Percentiles rank a stretch among this genome's conserved stretches.
phyloP scores from a whole-genome alignment of 2,797 vertebrate species.

The Morelia viridis region DNA sequence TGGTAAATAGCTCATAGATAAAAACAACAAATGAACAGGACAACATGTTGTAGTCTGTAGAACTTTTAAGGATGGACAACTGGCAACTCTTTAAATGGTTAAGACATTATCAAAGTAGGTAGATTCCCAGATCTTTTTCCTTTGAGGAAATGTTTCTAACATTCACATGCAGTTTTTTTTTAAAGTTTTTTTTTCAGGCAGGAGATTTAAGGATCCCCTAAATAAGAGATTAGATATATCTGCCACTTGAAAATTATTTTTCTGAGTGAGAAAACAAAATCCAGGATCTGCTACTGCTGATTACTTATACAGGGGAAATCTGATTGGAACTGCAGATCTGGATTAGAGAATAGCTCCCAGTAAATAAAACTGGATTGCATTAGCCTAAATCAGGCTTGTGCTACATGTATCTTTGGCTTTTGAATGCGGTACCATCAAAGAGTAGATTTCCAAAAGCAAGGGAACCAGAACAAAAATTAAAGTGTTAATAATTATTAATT shows the following conservation, averaged over 20 bases:
- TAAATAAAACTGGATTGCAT: too few relatives aligned
- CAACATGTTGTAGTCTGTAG: too few relatives aligned
- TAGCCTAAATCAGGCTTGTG: too few relatives aligned
- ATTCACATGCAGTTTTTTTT: rapidly evolving
- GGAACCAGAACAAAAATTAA: too few relatives aligned
- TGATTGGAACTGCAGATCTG: not conserved
- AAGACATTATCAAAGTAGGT: not conserved
- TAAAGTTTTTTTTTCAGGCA: not conserved
- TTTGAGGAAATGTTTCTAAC: not conserved
- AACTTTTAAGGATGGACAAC: not conserved
- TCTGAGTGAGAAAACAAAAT: not conserved
- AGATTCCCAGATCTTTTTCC: rapidly evolving
- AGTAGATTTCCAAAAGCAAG: too few relatives aligned
- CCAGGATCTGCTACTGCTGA: not conserved
- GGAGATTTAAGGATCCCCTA: too few relatives aligned
- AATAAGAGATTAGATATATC: too few relatives aligned
- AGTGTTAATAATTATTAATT: too few relatives aligned
- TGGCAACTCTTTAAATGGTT: not conserved
- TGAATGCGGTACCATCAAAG: too few relatives aligned
- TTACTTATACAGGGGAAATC: slow-evolving; percentile 64
- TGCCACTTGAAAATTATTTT: not conserved
- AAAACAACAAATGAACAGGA: not conserved
- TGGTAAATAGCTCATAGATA: not conserved
- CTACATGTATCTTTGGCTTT: too few relatives aligned
- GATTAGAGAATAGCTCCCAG: too few relatives aligned